Conservation (phyloP, 2,888 invertebrate species). For the Drosophila austrosaltans region DNA sequence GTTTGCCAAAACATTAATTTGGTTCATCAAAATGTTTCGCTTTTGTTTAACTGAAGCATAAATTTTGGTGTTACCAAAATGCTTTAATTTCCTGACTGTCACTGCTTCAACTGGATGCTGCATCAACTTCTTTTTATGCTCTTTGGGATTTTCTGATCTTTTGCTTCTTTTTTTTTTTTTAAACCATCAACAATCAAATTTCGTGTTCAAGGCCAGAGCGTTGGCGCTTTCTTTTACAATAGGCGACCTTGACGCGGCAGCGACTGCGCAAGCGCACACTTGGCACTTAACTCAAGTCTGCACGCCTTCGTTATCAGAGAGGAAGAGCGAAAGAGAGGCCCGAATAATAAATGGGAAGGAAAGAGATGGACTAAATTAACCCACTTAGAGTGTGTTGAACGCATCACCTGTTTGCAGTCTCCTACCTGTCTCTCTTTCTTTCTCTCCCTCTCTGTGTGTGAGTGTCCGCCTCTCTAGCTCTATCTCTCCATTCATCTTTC, state of each 20-base stretch:
- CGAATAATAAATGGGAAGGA: not conserved
- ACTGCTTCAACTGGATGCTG: slow-evolving; percentile 13
- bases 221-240: slow-evolving; percentile 78
- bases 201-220: slow-evolving; percentile 75
- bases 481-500: not conserved
- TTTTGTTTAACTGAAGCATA: slow-evolving; percentile 76
- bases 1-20: slow-evolving; percentile 57
- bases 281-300: slow-evolving; percentile 48
- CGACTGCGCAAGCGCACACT: slow-evolving; percentile 72
- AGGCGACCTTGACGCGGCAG: slow-evolving; percentile 73
- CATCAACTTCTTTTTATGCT: slow-evolving; percentile 25
- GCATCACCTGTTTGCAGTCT: slow-evolving; percentile 50
- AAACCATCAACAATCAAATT: slow-evolving; percentile 27
- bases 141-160: slow-evolving; percentile 50
- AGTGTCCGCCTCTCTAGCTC: slow-evolving; percentile 5
- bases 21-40: slow-evolving; percentile 50
- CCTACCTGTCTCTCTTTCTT: slow-evolving; percentile 21
- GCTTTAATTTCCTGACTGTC: slow-evolving; percentile 17
- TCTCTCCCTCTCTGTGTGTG: slow-evolving; percentile 2
- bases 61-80: slow-evolving; percentile 56
- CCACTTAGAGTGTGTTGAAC: slow-evolving; percentile 78
- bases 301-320: slow-evolving; percentile 50
- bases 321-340: slow-evolving; percentile 26
- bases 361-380: slow-evolving; percentile 53
- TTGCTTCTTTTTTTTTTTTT: slow-evolving; percentile 24